A percentile compares a stretch with the other conserved stretches of the same genome.
These are phyloP conservation scores for Anoplolepis gracilipes DNA, from an alignment of 1,140 invertebrate genomes.

Conservation along the genomic window DNA sequence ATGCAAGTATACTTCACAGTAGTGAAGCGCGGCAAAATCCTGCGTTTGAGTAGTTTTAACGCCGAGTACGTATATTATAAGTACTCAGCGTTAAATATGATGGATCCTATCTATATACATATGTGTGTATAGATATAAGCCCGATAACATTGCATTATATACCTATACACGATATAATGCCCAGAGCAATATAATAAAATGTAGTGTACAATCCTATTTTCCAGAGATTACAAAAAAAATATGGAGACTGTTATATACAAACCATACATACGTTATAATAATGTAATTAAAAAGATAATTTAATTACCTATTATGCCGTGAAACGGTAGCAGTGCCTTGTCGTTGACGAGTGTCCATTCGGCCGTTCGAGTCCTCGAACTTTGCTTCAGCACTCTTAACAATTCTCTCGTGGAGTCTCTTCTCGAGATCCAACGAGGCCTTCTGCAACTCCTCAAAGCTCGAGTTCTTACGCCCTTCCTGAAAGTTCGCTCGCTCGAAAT, in stretches of 20 bases:
- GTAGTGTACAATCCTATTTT: not conserved
- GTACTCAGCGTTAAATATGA: not conserved
- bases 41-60: slow-evolving; percentile 1
- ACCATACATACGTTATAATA: not conserved
- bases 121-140: not conserved
- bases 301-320: slow-evolving; percentile 66
- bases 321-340: not conserved
- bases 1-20: not conserved
- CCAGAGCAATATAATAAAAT: not conserved
- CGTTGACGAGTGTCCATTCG: slow-evolving; percentile 38
- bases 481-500: slow-evolving; percentile 66
- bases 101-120: not conserved
- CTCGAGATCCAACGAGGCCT: slow-evolving; percentile 79
- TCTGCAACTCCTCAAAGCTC: slow-evolving; percentile 76
- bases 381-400: slow-evolving; percentile 64
- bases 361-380: slow-evolving; percentile 52
- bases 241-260: not conserved
- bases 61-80: not conserved
- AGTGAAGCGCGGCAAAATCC: not conserved
- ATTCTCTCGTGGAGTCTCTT: slow-evolving; percentile 79
- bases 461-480: slow-evolving; percentile 58
- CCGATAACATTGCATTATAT: not conserved
- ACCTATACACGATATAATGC: not conserved
- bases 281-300: not conserved
- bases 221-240: not conserved